These are phyloP conservation scores for Phrynocephalus vlangalii DNA, from an alignment of 2,797 vertebrate genomes.

Conservation along the genomic window DNA sequence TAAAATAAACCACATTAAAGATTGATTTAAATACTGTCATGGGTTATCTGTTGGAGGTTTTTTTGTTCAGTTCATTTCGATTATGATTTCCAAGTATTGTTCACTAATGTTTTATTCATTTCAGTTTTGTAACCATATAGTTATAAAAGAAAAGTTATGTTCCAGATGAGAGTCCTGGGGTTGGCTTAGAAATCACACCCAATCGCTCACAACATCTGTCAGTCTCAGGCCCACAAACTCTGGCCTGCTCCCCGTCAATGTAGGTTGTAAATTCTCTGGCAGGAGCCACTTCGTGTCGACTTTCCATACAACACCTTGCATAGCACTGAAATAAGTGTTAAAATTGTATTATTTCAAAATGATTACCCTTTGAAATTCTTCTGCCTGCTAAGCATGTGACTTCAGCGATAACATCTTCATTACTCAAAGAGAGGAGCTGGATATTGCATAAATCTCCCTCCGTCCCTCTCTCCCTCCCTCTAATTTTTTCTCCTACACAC, in stretches of 20 bases:
- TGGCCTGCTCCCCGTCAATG: not conserved
- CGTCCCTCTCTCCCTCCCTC: not conserved
- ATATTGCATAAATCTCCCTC: not conserved
- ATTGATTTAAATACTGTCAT: not conserved
- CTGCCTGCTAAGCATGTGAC: not conserved
- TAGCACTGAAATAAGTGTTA: not conserved
- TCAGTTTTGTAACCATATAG: not conserved
- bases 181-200: not conserved
- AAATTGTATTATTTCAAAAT: conserved; percentile 1
- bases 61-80: not conserved
- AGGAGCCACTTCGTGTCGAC: not conserved
- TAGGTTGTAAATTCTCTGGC: not conserved
- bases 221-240: not conserved
- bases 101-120: not conserved
- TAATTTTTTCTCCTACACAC: too few relatives aligned
- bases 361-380: not conserved
- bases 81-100: not conserved
- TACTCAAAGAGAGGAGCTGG: not conserved
- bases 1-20: not conserved
- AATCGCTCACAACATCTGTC: not conserved
- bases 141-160: not conserved
- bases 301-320: not conserved
- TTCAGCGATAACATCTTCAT: not conserved
- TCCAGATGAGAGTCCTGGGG: not conserved
- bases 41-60: not conserved